Evolutionary conservation across 2,888 invertebrate species (phyloP).

Genomic region (Junonia oenone): DNA sequence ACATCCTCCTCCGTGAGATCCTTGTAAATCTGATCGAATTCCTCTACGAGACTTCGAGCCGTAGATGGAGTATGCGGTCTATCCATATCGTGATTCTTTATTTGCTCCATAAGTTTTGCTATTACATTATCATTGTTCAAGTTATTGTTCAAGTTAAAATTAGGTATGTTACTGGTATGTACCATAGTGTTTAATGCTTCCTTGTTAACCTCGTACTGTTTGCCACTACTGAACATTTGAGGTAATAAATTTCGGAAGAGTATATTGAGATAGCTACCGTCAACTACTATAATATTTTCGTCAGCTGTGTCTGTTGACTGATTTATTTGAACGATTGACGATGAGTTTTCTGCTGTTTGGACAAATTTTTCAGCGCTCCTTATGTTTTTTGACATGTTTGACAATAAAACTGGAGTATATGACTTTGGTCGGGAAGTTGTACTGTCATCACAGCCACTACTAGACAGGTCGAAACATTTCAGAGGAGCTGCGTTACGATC

Average conservation of each 20-base stretch:
- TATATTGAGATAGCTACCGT: slow-evolving; percentile 67
- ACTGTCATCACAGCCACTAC: slow-evolving; percentile 65
- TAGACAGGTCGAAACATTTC: slow-evolving; percentile 69
- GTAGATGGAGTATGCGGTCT: slow-evolving; percentile 57
- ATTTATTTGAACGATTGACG: slow-evolving; percentile 30
- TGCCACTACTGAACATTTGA: slow-evolving; percentile 62
- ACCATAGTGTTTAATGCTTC: slow-evolving; percentile 62
- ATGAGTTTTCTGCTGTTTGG: slow-evolving; percentile 52
- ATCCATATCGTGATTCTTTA: slow-evolving; percentile 51
- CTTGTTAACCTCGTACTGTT: slow-evolving; percentile 69
- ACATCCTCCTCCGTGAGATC: slow-evolving; percentile 47
- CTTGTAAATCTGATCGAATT: slow-evolving; percentile 64
- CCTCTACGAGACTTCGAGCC: slow-evolving; percentile 66
- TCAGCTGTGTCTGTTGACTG: slow-evolving; percentile 44
- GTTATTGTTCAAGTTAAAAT: slow-evolving; percentile 38
- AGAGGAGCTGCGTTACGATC: slow-evolving; percentile 56
- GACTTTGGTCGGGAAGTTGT: slow-evolving; percentile 31
- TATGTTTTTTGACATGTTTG: slow-evolving; percentile 22
- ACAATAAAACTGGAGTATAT: slow-evolving; percentile 23
- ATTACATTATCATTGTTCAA: slow-evolving; percentile 43
- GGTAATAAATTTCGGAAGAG: slow-evolving; percentile 63
- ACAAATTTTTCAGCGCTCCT: slow-evolving; percentile 58
- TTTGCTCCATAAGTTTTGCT: slow-evolving; percentile 54
- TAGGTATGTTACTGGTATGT: slow-evolving; percentile 46
- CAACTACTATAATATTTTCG: slow-evolving; percentile 59